Base-by-base conservation (phyloP, 2,113 vertebrate species). In the Phylloscopus whistleri region DNA sequence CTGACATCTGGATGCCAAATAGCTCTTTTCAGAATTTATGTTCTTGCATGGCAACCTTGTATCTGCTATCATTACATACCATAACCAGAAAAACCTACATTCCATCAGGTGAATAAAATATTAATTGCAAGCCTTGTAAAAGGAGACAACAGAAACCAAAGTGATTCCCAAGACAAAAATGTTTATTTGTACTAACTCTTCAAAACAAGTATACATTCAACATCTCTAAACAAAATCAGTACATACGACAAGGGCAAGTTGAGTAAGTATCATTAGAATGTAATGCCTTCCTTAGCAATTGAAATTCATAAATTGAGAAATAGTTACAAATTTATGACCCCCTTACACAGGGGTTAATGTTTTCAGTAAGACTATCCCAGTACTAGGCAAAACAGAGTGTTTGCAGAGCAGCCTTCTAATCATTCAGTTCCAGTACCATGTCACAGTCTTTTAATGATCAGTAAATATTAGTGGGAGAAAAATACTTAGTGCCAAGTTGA, bases 181-280 rank as follows among this genome's bases (percentile, higher is more conserved):
- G 79, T 98, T 98, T 98, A 98, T 98, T 98, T 89, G 66, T 94
- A 67, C 84, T 96, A 94, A 89, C 46, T 95, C 89, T 93, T 87
- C 90, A 95, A 96, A 96, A 95, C 22, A 73, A n/a, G 35, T 58
- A 75, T 73, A 90, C 86, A 96, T 92, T 95, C 95, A 91, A 22
- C 85, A 70, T 77, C 86, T 81, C 94, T 92, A 95, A 95, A 95
- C 59, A 97, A 93, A 86, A 96, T 35, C 48, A 96, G 83, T 73
- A 93, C 62, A 80, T 51, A 11, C 10, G 30, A 69, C 14, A 78
- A 93, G 89, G 92, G 84, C 86, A 84, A 76, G 60, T 4, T 35
- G 58, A 69, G 58, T 49, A 86, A 21, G 28, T 66, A 88, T 49
- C 62, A 39, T 77, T 68, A 80, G 70, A 70, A 89, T 63, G 81